Evolutionary conservation across 64 coral and sea anemone genomes (phyloP).

Genomic region (Stylophora pistillata): DNA sequence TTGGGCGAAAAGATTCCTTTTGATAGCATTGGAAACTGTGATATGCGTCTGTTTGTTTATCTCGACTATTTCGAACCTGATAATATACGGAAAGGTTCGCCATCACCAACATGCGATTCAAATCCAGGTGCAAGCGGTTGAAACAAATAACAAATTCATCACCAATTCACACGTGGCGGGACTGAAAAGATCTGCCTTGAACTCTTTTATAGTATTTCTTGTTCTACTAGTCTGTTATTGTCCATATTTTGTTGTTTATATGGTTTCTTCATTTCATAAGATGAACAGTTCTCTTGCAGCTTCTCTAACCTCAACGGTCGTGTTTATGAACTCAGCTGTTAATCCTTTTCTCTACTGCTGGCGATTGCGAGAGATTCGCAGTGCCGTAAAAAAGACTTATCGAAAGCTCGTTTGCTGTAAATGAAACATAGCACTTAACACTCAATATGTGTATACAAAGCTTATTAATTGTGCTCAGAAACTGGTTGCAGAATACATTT

Average conservation of each 20-base stretch:
- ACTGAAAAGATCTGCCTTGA: neutral
- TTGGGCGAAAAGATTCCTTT: neutral
- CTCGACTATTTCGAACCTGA: neutral
- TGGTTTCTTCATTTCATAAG: neutral
- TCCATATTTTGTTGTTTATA: slow-evolving; percentile 24
- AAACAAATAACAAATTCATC: neutral
- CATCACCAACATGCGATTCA: slow-evolving; percentile 1
- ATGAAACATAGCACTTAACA: neutral
- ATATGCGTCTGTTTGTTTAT: neutral
- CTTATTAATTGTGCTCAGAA: no score
- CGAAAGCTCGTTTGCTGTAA: neutral
- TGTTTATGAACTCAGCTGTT: slow-evolving; percentile 16
- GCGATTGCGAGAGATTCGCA: neutral
- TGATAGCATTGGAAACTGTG: neutral
- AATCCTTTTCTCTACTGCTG: slow-evolving; percentile 29
- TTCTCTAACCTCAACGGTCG: neutral
- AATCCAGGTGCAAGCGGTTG: neutral
- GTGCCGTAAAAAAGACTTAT: neutral
- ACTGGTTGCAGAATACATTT: no score
- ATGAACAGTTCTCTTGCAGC: neutral
- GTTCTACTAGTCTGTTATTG: slow-evolving; percentile 15
- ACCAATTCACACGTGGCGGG: neutral
- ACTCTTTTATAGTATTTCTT: slow-evolving; percentile 6
- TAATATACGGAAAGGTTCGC: slow-evolving; percentile 13
- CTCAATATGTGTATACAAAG: neutral